Percentiles rank a stretch among this genome's conserved stretches.
Conservation (phyloP, 1,140 invertebrate genomes). For the Tetramorium simillimum region DNA sequence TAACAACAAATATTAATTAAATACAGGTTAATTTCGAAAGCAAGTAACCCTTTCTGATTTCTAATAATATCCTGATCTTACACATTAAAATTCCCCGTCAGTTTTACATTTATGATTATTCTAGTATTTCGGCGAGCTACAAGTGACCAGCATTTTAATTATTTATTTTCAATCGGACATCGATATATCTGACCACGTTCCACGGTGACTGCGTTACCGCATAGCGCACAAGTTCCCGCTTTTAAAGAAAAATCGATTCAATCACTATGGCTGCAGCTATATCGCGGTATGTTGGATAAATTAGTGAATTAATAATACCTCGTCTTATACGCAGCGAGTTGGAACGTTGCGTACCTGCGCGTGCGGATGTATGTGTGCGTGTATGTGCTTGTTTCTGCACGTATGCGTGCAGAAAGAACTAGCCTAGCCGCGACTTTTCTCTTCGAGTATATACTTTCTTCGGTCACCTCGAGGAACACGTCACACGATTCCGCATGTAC, state of each 20-base stretch:
- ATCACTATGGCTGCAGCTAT: constrained; percentile 6
- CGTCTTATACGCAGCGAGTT: not conserved
- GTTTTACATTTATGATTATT: not conserved
- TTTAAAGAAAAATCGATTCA: constrained; percentile 36
- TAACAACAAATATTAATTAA: not conserved
- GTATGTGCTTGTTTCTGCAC: not conserved
- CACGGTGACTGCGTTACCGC: not conserved
- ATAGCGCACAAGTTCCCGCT: not conserved
- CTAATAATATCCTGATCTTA: not conserved
- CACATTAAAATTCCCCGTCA: not conserved
- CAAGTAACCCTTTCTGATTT: not conserved
- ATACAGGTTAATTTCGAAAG: not conserved
- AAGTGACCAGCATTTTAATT: not conserved
- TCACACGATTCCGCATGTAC: constrained; percentile 29
- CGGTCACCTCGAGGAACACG: constrained; percentile 43
- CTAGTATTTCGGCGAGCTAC: not conserved
- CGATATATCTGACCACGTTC: not conserved
- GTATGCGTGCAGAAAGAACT: not conserved
- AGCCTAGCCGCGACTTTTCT: constrained; percentile 31
- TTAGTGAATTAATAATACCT: constrained; percentile 48
- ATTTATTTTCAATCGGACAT: constrained; percentile 20
- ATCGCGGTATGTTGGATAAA: constrained; percentile 31
- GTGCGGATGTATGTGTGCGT: not conserved
- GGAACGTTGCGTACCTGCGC: not conserved
- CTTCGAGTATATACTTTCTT: constrained; percentile 37